Evolutionary conservation across 2,888 invertebrate genomes (phyloP).

Genomic region (Agapostemon virescens): DNA sequence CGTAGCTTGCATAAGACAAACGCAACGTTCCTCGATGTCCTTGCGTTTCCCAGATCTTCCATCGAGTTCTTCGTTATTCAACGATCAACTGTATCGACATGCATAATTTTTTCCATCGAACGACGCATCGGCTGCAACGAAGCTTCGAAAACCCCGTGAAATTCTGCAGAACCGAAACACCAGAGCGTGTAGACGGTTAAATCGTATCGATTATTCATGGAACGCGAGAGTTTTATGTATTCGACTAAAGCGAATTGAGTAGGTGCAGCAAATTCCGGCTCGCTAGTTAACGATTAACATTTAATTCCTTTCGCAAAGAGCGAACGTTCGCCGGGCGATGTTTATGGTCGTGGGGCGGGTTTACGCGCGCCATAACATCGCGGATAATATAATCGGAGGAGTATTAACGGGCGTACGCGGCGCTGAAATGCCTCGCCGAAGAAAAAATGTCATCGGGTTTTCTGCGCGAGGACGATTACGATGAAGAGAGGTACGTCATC

Average conservation of each 20-base stretch:
- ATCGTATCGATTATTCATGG: too few relatives aligned
- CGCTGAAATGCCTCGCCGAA: slow-evolving; percentile 19
- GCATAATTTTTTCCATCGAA: too few relatives aligned
- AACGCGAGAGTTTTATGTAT: not conserved
- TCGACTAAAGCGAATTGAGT: not conserved
- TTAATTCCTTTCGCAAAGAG: not conserved
- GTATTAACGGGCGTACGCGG: slow-evolving; percentile 6
- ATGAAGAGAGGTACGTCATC: slow-evolving; percentile 32
- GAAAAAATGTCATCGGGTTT: slow-evolving; percentile 40
- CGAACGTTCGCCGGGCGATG: not conserved
- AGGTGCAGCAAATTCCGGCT: not conserved
- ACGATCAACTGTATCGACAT: too few relatives aligned
- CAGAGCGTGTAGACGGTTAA: too few relatives aligned
- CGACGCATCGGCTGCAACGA: too few relatives aligned
- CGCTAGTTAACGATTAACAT: not conserved
- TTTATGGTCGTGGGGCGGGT: not conserved
- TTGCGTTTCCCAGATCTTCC: too few relatives aligned
- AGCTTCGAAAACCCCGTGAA: too few relatives aligned
- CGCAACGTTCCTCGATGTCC: too few relatives aligned
- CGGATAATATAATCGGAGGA: slow-evolving; percentile 24
- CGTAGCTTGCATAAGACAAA: too few relatives aligned
- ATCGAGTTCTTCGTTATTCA: too few relatives aligned
- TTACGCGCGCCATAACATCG: slow-evolving; percentile 5
- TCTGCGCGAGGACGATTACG: slow-evolving; percentile 3
- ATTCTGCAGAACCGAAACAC: too few relatives aligned